Evolutionary conservation across 2,113 vertebrate genomes (phyloP).

Genomic region (Chroicocephalus ridibundus): DNA sequence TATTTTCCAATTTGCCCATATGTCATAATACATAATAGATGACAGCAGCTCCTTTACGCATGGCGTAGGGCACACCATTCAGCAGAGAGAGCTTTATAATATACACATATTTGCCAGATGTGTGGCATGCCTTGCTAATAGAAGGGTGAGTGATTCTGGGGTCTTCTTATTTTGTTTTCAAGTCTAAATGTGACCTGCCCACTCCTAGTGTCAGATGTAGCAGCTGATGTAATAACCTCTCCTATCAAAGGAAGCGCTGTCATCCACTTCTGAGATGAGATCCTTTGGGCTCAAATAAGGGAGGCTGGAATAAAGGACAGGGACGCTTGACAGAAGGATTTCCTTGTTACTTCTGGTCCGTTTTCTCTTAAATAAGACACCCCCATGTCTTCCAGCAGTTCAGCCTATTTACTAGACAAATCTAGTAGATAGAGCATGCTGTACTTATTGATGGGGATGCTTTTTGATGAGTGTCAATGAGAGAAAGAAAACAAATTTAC

Average conservation of each 20-base stretch:
- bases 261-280: slow-evolving; percentile 46
- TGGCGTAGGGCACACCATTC: not conserved
- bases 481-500: not conserved
- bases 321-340: not conserved
- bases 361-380: not conserved
- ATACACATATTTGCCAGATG: not conserved
- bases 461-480: not conserved
- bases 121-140: not conserved
- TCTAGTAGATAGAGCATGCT: not conserved
- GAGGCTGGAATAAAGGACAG: slow-evolving; percentile 26
- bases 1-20: slow-evolving; percentile 10
- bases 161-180: not conserved
- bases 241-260: slow-evolving; percentile 9
- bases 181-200: slow-evolving; percentile 31
- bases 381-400: not conserved
- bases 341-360: not conserved
- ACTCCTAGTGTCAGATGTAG: not conserved
- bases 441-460: not conserved
- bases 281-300: not conserved
- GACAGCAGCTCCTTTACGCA: not conserved
- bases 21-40: not conserved
- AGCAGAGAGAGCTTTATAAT: not conserved
- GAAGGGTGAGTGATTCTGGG: not conserved
- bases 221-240: slow-evolving; percentile 32
- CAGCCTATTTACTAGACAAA: not conserved